A percentile compares a stretch with the other conserved stretches of the same genome.
phyloP scores from a whole-genome alignment of 2,797 vertebrate genomes.

The Aselliscus stoliczkanus region DNA sequence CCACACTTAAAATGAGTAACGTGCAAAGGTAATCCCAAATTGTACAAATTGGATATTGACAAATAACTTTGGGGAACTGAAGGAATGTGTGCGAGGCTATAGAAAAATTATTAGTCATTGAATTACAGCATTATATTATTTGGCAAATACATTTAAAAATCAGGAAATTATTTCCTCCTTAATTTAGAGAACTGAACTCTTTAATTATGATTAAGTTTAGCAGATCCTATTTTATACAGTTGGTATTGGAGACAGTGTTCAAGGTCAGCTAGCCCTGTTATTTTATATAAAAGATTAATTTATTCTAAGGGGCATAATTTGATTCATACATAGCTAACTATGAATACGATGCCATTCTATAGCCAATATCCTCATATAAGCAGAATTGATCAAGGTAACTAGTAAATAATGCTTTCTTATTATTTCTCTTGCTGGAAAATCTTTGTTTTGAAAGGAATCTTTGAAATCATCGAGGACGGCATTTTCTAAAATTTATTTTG shows the following conservation, averaged over 20 bases:
- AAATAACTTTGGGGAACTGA: background rate
- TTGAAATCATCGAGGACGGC: background rate
- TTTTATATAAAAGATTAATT: background rate
- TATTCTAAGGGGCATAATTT: background rate
- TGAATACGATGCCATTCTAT: background rate
- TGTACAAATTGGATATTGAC: background rate
- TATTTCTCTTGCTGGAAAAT: background rate
- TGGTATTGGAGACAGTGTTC: background rate
- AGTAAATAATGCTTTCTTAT: background rate
- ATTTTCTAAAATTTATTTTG: background rate
- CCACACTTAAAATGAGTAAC: conserved; percentile 77
- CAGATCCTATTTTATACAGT: background rate
- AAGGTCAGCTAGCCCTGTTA: background rate
- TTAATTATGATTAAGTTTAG: background rate
- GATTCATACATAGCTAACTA: background rate
- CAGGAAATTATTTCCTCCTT: background rate
- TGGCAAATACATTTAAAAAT: background rate
- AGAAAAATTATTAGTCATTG: background rate
- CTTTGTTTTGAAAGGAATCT: background rate
- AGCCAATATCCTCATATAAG: background rate
- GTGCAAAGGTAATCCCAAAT: conserved; percentile 61
- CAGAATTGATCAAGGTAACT: background rate
- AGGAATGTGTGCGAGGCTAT: background rate
- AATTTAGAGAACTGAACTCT: background rate
- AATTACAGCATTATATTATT: background rate